These are phyloP conservation scores for Hypena proboscidalis DNA, from an alignment of 2,888 invertebrate genomes.

Conservation along the genomic window DNA sequence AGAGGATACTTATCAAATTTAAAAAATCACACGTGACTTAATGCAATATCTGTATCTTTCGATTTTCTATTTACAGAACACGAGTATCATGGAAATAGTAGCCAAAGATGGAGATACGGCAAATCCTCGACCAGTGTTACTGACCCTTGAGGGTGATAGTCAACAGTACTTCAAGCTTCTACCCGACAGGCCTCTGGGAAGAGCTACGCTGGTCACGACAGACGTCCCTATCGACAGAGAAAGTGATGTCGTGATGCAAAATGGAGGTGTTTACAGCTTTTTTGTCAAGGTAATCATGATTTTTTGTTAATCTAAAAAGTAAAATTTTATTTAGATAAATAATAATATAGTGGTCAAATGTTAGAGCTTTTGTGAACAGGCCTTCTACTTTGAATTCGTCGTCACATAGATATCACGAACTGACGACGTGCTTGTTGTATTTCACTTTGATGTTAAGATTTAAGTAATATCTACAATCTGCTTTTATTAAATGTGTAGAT, in stretches of 20 bases:
- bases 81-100: constrained; percentile 88
- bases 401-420: too few species aligned
- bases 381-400: too few species aligned
- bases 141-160: constrained; percentile 89
- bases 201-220: constrained; percentile 86
- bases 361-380: too few species aligned
- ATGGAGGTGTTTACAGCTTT: constrained; percentile 91
- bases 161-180: constrained; percentile 88
- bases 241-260: constrained; percentile 89
- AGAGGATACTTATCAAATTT: too few species aligned
- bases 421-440: too few species aligned
- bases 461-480: too few species aligned
- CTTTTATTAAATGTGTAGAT: too few species aligned
- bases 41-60: too few species aligned
- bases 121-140: constrained; percentile 87
- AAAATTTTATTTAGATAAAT: neutral
- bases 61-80: constrained; percentile 68
- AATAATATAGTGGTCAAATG: too few species aligned
- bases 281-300: constrained; percentile 80
- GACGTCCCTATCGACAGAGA: constrained; percentile 90
- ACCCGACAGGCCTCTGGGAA: constrained; percentile 83
- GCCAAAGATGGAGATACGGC: constrained; percentile 94
- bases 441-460: too few species aligned
- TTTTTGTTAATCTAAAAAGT: neutral
- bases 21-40: too few species aligned